A percentile compares a stretch with the other conserved stretches of the same genome.
These are phyloP conservation scores for Enteromius radiatus DNA, from an alignment of 2,797 vertebrate genomes.

Conservation along the genomic window DNA sequence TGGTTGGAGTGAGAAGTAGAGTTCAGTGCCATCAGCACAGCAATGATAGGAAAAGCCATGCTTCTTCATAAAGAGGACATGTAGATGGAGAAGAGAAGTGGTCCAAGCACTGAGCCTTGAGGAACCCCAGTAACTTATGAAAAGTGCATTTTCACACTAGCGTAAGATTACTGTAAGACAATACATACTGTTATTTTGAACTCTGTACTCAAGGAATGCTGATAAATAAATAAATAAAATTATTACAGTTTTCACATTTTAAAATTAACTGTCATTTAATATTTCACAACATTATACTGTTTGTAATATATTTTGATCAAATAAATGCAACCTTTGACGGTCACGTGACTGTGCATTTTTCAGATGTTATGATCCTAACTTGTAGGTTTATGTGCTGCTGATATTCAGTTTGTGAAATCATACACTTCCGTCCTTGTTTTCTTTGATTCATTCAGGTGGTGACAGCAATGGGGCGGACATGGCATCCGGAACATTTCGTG, in stretches of 20 bases:
- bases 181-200: neutral
- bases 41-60: too few species aligned
- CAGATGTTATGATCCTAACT: neutral
- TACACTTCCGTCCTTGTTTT: neutral
- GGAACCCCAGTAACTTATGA: too few species aligned
- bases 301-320: neutral
- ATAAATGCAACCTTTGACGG: neutral
- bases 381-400: neutral
- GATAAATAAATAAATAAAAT: neutral
- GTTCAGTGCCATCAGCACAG: too few species aligned
- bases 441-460: slow-evolving; percentile 76
- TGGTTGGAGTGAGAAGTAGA: too few species aligned
- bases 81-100: too few species aligned
- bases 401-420: neutral
- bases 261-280: neutral
- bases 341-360: neutral
- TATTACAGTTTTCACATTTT: neutral
- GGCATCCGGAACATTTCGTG: slow-evolving; percentile 90
- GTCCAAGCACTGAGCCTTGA: too few species aligned
- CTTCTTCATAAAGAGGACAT: too few species aligned
- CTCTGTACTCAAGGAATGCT: neutral
- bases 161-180: too few species aligned
- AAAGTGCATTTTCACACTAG: too few species aligned
- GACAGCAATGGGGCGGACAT: slow-evolving; percentile 89
- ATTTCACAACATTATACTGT: neutral